A percentile compares a stretch with the other conserved stretches of the same genome.
Conservation (phyloP, 1,140 invertebrate species). For the Lycorma delicatula region DNA sequence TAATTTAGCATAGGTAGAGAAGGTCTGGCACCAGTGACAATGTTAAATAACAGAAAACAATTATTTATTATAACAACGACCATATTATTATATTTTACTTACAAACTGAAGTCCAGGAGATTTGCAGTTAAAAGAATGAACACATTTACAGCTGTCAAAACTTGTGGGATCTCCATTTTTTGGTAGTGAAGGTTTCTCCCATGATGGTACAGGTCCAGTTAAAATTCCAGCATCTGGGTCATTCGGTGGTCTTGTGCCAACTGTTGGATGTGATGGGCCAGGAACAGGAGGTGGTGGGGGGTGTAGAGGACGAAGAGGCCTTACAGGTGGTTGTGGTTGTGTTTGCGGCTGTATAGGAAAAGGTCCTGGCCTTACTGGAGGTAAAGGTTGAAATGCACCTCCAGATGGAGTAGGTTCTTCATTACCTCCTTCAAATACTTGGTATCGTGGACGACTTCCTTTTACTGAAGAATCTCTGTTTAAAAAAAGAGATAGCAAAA, state of each 20-base stretch:
- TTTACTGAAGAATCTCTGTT: neutral
- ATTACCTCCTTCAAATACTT: slow-evolving; percentile 9
- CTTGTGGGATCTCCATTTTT: slow-evolving; percentile 31
- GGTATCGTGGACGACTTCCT: slow-evolving; percentile 1
- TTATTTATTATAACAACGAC: too few relatives aligned
- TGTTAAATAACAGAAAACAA: neutral
- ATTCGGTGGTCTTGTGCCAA: neutral
- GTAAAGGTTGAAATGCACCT: neutral
- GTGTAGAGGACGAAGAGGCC: neutral
- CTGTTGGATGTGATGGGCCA: neutral
- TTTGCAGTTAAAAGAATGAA: slow-evolving; percentile 47
- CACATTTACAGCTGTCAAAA: slow-evolving; percentile 45
- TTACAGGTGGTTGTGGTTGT: neutral
- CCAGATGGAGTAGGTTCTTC: too few relatives aligned
- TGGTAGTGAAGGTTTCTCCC: slow-evolving; percentile 37
- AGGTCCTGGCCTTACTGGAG: slow-evolving; percentile 1
- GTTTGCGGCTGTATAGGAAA: neutral
- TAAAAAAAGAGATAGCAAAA: neutral
- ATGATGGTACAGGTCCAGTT: slow-evolving; percentile 39
- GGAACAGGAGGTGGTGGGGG: neutral
- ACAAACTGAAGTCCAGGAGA: slow-evolving; percentile 45
- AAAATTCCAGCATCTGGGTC: slow-evolving; percentile 27
- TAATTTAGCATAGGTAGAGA: neutral
- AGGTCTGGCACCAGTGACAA: neutral
- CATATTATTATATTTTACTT: too few relatives aligned